A percentile compares a stretch with the other conserved stretches of the same genome.
These are phyloP conservation scores for Gnathonemus echidnorhynchus DNA, from an alignment of 2,113 vertebrate species.

Conservation along the genomic window DNA sequence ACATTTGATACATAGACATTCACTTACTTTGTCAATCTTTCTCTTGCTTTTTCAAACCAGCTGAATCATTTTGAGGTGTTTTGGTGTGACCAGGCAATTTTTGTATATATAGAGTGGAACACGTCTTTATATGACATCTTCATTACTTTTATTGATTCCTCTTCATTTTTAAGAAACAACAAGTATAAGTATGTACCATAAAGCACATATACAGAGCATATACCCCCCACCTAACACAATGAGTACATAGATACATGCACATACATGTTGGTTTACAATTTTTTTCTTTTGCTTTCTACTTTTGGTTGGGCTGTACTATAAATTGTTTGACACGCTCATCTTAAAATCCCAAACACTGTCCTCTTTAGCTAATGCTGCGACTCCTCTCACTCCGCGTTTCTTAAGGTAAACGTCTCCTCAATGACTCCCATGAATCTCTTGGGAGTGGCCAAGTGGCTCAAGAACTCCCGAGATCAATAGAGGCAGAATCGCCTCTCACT, in stretches of 20 bases:
- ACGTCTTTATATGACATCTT: conserved; percentile 16
- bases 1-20: neutral
- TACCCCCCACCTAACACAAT: conserved; percentile 1
- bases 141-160: conserved; percentile 19
- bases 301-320: conserved; percentile 56
- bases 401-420: neutral
- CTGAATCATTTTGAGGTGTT: conserved; percentile 19
- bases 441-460: neutral
- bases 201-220: conserved; percentile 4
- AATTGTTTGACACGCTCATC: conserved; percentile 45
- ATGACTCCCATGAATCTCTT: neutral
- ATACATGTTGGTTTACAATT: conserved; percentile 16
- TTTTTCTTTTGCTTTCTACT: conserved; percentile 50
- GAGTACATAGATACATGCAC: neutral
- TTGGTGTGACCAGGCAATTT: neutral
- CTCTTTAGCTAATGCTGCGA: conserved; percentile 1
- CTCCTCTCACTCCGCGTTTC: neutral
- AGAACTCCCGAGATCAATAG: neutral
- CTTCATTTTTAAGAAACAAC: conserved; percentile 4
- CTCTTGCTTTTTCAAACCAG: conserved; percentile 6
- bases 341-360: conserved; percentile 55
- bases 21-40: neutral
- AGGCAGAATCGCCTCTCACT: neutral
- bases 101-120: conserved; percentile 52
- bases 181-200: neutral